These are phyloP conservation scores for Eptesicus fuscus DNA, from an alignment of 2,113 vertebrate species.

Conservation along the genomic window DNA sequence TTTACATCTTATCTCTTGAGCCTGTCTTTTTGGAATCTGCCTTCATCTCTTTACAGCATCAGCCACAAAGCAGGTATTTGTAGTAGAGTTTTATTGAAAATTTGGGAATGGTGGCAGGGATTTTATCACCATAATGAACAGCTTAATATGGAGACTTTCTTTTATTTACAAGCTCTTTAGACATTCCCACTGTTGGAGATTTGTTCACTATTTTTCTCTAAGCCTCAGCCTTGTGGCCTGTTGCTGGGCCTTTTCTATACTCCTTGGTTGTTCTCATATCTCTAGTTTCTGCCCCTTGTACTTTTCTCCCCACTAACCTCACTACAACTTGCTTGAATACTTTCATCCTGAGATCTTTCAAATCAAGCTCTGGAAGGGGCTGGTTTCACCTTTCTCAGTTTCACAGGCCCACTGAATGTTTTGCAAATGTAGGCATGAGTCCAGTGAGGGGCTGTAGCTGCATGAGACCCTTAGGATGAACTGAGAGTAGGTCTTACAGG, in stretches of 20 bases:
- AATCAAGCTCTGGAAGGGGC: neutral
- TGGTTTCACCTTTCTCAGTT: conserved; percentile 6
- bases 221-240: neutral
- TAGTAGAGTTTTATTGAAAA: conserved; percentile 30
- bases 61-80: neutral
- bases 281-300: neutral
- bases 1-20: conserved; percentile 6
- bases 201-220: neutral
- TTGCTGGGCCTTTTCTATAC: neutral
- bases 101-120: neutral
- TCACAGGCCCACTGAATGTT: neutral
- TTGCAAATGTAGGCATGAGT: neutral
- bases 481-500: neutral
- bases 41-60: conserved; percentile 7
- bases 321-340: neutral
- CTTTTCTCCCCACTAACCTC: neutral
- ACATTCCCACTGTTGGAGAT: neutral
- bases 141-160: conserved; percentile 2
- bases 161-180: conserved; percentile 5
- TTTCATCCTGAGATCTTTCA: neutral
- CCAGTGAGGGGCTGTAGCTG: neutral
- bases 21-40: conserved; percentile 16
- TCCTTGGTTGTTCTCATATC: neutral
- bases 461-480: neutral
- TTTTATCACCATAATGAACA: neutral